Evolutionary conservation across 2,797 vertebrate genomes (phyloP), one percentile per base, ranked within the genome.

Genomic region (Cossypha heuglini): DNA sequence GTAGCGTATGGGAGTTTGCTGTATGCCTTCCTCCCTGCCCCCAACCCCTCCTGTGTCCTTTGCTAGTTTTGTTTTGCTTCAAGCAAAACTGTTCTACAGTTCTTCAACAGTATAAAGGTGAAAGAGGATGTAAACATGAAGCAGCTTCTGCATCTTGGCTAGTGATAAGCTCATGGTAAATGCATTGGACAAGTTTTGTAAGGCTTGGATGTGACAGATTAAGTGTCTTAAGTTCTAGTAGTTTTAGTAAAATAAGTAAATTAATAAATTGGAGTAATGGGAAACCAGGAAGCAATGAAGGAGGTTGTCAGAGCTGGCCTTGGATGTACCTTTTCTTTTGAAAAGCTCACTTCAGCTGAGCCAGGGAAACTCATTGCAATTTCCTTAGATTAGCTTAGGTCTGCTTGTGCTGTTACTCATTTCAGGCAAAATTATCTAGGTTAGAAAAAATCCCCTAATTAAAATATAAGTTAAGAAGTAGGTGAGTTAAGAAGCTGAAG

Each of bases 381-480:
- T 82, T 90, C 74, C 37, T 72, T 33, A 58, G 51, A 22, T 92
- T 42, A 58, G 9, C 38, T 64, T 66, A 31, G 38, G 21, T 73
- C 57, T 92, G 45, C 40, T 48, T 86, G 24, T 57, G 61, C 62
- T 88, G 35, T 76, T 77, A 75, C 45, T 90, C n/a, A 28, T 91
- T 95, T 90, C 78, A 68, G 72, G 66, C 43, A 79, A 88, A 93
- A 90, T 75, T 77, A 88, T 49, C 73, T 62, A 59, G 31, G 38
- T 63, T 93, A 80, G 63, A 58, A 95, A 88, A 94, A 92, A 85
- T 74, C 35, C 38, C 52, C 71, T 94, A 82, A 95, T 97, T 94
- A 92, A 87, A 95, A 80, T 63, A 46, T 46, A 73, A 92, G 54
- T 90, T 90, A 94, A 94, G 77, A 86, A 76, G 29, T 75, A 43